These are phyloP conservation scores for Psittacula derbiana DNA, from an alignment of 2,797 vertebrate species.

Conservation along the genomic window DNA sequence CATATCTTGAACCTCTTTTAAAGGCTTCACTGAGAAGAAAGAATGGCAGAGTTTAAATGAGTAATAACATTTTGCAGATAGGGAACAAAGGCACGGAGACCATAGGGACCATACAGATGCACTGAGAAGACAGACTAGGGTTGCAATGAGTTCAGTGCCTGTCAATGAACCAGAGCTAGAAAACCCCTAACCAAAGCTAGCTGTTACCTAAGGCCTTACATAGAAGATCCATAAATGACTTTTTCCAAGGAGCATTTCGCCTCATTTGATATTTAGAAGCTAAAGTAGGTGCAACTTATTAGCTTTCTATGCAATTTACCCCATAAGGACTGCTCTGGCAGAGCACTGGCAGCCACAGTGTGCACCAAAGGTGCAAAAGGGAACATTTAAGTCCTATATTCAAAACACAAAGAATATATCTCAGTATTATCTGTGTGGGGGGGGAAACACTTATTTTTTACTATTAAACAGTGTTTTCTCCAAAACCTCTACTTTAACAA, in stretches of 20 bases:
- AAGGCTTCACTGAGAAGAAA: not conserved
- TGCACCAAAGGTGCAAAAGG: not conserved
- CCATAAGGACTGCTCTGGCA: not conserved
- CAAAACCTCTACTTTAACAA: not conserved
- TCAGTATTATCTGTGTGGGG: not conserved
- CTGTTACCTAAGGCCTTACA: not conserved
- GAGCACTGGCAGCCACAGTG: not conserved
- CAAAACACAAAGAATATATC: not conserved
- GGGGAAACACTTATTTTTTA: not conserved
- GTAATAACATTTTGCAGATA: not conserved
- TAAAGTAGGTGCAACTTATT: conserved; percentile 15
- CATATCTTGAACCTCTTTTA: not conserved
- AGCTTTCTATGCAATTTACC: not conserved
- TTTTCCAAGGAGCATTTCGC: not conserved
- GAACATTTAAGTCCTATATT: not conserved
- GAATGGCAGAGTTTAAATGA: not conserved
- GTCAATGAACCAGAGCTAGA: not conserved
- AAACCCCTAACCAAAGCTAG: not conserved
- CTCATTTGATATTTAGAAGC: not conserved
- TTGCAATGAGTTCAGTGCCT: not conserved
- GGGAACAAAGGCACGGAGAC: not conserved
- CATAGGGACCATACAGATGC: not conserved
- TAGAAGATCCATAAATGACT: not conserved
- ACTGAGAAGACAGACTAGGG: not conserved
- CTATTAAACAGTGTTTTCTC: not conserved